A percentile compares a stretch with the other conserved stretches of the same genome.
phyloP scores from a whole-genome alignment of 1,140 invertebrate species.

The Bacillus rossius region DNA sequence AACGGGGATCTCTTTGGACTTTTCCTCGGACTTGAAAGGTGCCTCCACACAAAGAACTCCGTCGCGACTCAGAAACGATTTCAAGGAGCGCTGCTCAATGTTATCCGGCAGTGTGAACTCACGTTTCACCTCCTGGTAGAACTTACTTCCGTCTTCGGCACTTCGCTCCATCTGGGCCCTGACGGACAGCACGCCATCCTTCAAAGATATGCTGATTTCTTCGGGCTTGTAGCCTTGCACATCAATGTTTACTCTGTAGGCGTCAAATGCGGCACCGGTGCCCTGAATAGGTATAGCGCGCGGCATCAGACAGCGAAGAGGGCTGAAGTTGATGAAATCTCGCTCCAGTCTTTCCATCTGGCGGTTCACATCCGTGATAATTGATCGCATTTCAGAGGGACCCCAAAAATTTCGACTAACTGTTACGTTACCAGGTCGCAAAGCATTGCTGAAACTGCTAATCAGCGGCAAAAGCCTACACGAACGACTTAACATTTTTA shows the following conservation, averaged over 20 bases:
- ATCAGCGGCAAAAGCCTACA: too few relatives aligned
- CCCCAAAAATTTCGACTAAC: background rate
- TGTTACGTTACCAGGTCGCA: background rate
- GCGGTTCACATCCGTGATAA: slow-evolving; percentile 25
- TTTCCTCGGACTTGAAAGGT: slow-evolving; percentile 26
- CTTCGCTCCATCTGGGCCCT: slow-evolving; percentile 28
- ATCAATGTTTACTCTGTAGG: slow-evolving; percentile 22
- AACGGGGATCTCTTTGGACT: slow-evolving; percentile 32
- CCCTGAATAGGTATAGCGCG: slow-evolving; percentile 6
- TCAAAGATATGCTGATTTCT: slow-evolving; percentile 32
- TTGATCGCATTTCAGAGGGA: slow-evolving; percentile 11
- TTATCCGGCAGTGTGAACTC: slow-evolving; percentile 40
- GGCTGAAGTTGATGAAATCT: slow-evolving; percentile 13
- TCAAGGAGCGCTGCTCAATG: slow-evolving; percentile 35
- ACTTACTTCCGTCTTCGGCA: slow-evolving; percentile 30
- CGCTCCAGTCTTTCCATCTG: slow-evolving; percentile 25
- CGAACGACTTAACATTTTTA: too few relatives aligned
- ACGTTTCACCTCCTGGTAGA: slow-evolving; percentile 37
- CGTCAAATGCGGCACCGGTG: background rate
- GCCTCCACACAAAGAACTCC: slow-evolving; percentile 40
- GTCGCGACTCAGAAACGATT: slow-evolving; percentile 32
- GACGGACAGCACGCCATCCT: slow-evolving; percentile 29
- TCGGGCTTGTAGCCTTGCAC: slow-evolving; percentile 31
- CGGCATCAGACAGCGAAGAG: background rate
- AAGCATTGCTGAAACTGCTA: too few relatives aligned